A percentile compares a stretch with the other conserved stretches of the same genome.
phyloP scores from a whole-genome alignment of 2,888 invertebrate genomes.

The Netelia inedita region DNA sequence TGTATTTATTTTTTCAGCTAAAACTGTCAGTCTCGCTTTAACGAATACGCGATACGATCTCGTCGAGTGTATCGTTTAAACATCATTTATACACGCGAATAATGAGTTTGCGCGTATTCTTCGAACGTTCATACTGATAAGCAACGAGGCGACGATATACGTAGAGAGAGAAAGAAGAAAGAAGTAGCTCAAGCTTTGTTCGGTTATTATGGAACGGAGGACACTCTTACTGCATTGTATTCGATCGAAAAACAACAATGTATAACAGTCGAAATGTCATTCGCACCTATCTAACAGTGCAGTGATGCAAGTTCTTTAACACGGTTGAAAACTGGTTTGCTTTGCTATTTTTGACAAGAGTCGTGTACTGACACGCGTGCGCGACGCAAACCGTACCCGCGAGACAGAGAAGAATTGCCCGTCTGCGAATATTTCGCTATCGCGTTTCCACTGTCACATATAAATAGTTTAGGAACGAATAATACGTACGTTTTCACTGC shows the following conservation, averaged over 20 bases:
- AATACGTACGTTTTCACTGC: slow-evolving; percentile 12
- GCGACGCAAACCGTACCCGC: slow-evolving; percentile 31
- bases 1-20: background rate
- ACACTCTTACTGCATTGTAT: background rate
- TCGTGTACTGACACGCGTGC: background rate
- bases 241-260: slow-evolving; percentile 1
- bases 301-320: slow-evolving; percentile 37
- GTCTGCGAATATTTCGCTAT: slow-evolving; percentile 9
- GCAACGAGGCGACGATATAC: too few relatives aligned
- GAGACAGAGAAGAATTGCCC: background rate
- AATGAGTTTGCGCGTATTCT: background rate
- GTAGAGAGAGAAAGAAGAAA: too few relatives aligned
- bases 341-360: slow-evolving; percentile 68
- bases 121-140: background rate
- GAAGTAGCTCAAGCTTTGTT: too few relatives aligned
- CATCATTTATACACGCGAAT: background rate
- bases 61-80: background rate
- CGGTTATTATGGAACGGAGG: too few relatives aligned
- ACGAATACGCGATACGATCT: background rate
- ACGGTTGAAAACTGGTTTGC: slow-evolving; percentile 56
- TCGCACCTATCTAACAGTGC: slow-evolving; percentile 27
- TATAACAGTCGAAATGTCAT: background rate
- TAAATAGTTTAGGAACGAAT: background rate
- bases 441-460: slow-evolving; percentile 12
- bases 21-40: background rate